Evolutionary conservation across 2,113 vertebrate genomes (phyloP), one percentile per base, ranked within the genome.

Genomic region (Chlorodrepanis virens): DNA sequence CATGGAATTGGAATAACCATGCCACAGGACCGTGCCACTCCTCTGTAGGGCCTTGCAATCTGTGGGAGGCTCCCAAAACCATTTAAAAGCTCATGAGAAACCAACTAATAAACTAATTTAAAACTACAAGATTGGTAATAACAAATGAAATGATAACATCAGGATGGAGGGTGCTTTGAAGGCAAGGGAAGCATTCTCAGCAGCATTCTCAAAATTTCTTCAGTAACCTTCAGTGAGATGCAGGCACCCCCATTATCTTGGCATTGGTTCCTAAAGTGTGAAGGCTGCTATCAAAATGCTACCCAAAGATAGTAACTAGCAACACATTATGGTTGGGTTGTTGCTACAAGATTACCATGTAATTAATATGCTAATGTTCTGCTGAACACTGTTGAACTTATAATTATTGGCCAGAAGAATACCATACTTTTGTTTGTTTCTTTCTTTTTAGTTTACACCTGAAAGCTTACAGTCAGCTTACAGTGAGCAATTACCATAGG

Each of bases 281-380:
- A 78, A 82, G 24, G 22, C 2, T 2, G 6, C 37, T 86, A 70
- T 90, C n/a, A 94, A 88, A 94, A 86, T 45, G 25, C 25, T 80
- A 70, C 79, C 60, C 56, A 53, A 88, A n/a, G n/a, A 75, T 84
- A 83, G 64, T 42, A 94, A 86, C 77, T 80, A 93, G 64, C 39
- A 77, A 77, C 31, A 65, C 8, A 33, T 81, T 57, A 80, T 29
- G 14, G 89, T 53, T 81, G 44, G 21, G 13, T 27, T 54, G 53
- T 35, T 89, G 37, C 33, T 74, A 65, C 49, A 68, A 78, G 76
- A 93, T 81, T 94, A 64, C 35, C 24, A 87, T 52, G 19, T 74
- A 86, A 93, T 95, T 86, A 94, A 78, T 89, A 89, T 63, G 79
- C 19, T 94, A 89, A 83, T 87, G 19, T 54, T 76, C 49, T 77